Base-by-base conservation (phyloP, 2,888 invertebrate species). In the Leptinotarsa rubiginosa region DNA sequence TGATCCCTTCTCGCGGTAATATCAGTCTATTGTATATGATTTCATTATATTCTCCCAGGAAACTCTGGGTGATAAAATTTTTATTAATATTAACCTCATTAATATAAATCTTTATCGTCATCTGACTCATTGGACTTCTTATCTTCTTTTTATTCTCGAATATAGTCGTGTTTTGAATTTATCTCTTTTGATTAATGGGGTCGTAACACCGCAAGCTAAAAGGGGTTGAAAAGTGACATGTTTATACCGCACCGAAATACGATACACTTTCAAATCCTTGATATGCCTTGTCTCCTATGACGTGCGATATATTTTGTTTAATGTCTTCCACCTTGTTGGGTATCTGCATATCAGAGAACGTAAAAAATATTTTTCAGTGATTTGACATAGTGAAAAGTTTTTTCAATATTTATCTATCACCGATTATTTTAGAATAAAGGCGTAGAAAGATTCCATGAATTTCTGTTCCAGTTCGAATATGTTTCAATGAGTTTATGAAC, bases 191-290 rank as follows among this genome's bases (percentile, higher is more conserved):
- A 74, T 74, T 70, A 67, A 70, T 74, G 66, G 70, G 74, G 59
- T 70, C 66, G 25, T 59, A 73, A 70, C 66, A 54, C 66, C 31
- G 59, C 47, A 73, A 67, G 62, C 62, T 62, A 59, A 70, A 72
- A 72, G 72, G 72, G 72, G 72, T 72, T 54, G 72, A 72, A 66
- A 67, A 59, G 47, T 72, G 72, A 67, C 72, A 72, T 72, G 72
- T 72, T 72, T 67, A 72, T 72, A 67, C 62, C 62, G 49, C 67
- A 56, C 20, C 47, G 69, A 73, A 69, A 73, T 73, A 65, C 65
- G 62, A 62, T 62, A 62, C 62, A 62, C 41, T 62, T 62, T 62
- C 31, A 62, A 41, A 62, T 62, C 41, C 56, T 41, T 41, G 62
- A 62, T 62, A 62, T 7, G 62, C 31, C 56, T 56, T 62, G 62